These are phyloP conservation scores for Helogale parvula DNA, from an alignment of 2,113 vertebrate genomes.

Conservation along the genomic window DNA sequence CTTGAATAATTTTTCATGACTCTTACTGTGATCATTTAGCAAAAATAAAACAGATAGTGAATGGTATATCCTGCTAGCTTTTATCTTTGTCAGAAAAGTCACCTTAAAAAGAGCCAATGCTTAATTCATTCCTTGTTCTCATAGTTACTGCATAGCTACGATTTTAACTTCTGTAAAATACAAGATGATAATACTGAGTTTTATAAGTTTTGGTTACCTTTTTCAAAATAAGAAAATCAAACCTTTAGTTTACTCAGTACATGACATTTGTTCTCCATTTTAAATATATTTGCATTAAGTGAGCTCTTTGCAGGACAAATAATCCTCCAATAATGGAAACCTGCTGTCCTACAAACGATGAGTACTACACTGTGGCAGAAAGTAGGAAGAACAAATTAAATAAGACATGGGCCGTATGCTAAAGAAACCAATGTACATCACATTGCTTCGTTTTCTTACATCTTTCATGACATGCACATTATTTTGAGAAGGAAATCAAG, in stretches of 20 bases:
- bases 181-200: neutral
- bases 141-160: neutral
- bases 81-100: neutral
- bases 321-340: neutral
- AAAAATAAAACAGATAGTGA: neutral
- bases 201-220: neutral
- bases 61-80: neutral
- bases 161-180: constrained; percentile 12
- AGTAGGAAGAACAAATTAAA: neutral
- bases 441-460: neutral
- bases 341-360: neutral
- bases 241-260: neutral
- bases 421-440: neutral
- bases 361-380: neutral
- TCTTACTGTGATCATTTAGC: neutral
- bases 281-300: neutral
- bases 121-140: neutral
- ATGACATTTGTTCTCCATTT: neutral
- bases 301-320: neutral
- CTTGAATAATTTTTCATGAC: neutral
- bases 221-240: constrained; percentile 25
- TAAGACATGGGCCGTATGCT: neutral
- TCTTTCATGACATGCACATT: neutral
- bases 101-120: neutral
- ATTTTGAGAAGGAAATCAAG: neutral